These are phyloP conservation scores for Sycon ciliatum DNA, from an alignment of 37 sponge, comb jelly and placozoan species.

Conservation along the genomic window DNA sequence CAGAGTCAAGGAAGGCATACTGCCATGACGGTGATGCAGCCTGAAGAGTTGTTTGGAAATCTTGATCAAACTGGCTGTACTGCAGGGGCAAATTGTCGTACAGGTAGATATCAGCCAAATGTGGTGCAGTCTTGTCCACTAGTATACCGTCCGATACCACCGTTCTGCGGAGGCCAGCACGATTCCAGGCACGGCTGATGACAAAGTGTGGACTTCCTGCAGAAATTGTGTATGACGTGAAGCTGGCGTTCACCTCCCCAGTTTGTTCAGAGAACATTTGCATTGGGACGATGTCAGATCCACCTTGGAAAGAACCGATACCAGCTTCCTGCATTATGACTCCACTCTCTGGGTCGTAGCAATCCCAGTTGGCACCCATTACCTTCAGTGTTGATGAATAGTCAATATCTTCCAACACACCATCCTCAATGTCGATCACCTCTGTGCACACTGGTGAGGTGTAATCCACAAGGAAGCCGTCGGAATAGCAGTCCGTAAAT, in stretches of 20 bases:
- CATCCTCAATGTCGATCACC: not conserved
- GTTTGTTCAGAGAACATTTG: not conserved
- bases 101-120: not conserved
- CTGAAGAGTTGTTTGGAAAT: not conserved
- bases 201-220: not conserved
- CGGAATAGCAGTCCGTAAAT: not conserved
- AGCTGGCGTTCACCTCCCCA: not conserved
- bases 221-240: not conserved
- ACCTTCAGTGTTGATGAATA: not conserved
- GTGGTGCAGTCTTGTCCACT: not conserved
- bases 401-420: not conserved
- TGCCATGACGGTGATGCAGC: not conserved
- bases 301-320: not conserved
- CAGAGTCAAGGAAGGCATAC: not conserved
- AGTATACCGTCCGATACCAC: not conserved
- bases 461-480: constrained; percentile 1
- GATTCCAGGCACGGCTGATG: not conserved
- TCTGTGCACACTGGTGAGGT: not conserved
- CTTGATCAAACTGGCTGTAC: not conserved
- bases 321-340: not conserved
- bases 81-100: not conserved
- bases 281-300: not conserved
- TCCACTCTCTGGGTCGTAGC: constrained; percentile 2
- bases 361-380: not conserved
- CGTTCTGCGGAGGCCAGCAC: not conserved